phyloP scores from a whole-genome alignment of 2,113 vertebrate species.

The Muntiacus muntjak region DNA sequence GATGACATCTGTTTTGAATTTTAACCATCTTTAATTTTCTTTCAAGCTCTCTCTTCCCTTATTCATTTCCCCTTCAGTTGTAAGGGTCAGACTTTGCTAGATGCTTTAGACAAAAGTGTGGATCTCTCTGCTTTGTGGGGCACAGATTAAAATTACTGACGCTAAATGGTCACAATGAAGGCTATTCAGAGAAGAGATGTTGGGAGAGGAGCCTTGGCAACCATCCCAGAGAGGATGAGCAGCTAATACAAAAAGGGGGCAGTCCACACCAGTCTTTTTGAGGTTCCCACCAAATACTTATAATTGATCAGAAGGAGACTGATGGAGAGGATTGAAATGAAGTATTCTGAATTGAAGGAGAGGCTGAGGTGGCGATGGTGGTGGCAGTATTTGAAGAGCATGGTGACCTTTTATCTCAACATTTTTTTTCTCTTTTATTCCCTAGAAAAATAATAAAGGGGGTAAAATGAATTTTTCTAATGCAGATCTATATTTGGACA shows the following conservation, averaged over 20 bases:
- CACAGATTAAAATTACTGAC: slow-evolving; percentile 34
- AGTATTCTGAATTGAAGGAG: background rate
- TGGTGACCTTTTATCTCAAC: background rate
- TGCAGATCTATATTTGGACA: background rate
- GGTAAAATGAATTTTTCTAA: background rate
- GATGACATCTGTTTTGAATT: slow-evolving; percentile 78
- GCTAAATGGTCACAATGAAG: slow-evolving; percentile 17
- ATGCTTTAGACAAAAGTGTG: slow-evolving; percentile 14
- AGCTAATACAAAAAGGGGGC: slow-evolving; percentile 15
- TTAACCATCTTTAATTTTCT: slow-evolving; percentile 61
- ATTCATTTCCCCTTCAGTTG: slow-evolving; percentile 54
- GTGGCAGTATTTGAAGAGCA: background rate
- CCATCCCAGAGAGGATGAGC: slow-evolving; percentile 39
- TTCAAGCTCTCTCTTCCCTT: slow-evolving; percentile 65
- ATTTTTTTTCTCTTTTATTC: background rate
- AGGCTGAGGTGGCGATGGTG: background rate
- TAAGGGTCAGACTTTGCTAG: slow-evolving; percentile 29
- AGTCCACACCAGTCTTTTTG: background rate
- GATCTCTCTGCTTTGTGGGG: slow-evolving; percentile 27
- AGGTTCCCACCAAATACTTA: slow-evolving; percentile 46
- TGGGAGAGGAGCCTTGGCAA: slow-evolving; percentile 42
- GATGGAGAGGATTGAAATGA: background rate
- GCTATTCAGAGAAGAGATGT: slow-evolving; percentile 51
- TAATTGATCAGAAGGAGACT: background rate
- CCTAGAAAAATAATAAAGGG: background rate